phyloP scores from a whole-genome alignment of 2,888 invertebrate species.

The Caenorhabditis angaria region DNA sequence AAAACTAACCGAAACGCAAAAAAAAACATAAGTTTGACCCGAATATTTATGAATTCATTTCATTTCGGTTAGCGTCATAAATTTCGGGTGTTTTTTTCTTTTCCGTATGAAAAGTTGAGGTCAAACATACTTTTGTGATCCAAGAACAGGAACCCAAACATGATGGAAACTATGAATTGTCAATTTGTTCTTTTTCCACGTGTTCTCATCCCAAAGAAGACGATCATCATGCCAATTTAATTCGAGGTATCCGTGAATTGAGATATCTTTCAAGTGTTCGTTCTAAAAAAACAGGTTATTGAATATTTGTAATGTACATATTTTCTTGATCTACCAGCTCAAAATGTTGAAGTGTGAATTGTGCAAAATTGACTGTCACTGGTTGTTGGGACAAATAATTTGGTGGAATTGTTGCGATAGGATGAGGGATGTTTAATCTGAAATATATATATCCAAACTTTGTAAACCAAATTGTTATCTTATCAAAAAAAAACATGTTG shows the following conservation, averaged over 20 bases:
- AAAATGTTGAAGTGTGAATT: constrained; percentile 70
- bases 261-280: constrained; percentile 69
- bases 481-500: background rate
- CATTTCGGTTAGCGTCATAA: background rate
- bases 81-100: constrained; percentile 9
- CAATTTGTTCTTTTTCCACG: constrained; percentile 67
- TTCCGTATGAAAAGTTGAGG: constrained; percentile 12
- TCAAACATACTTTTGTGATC: constrained; percentile 54
- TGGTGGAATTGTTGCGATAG: constrained; percentile 71
- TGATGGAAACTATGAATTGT: constrained; percentile 68
- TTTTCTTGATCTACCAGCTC: constrained; percentile 66
- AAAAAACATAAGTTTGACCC: constrained; percentile 1
- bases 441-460: constrained; percentile 3
- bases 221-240: constrained; percentile 56
- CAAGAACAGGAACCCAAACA: constrained; percentile 69
- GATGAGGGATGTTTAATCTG: constrained; percentile 61
- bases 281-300: constrained; percentile 55
- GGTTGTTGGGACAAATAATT: constrained; percentile 57
- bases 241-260: constrained; percentile 61
- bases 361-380: constrained; percentile 62
- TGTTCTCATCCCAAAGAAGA: constrained; percentile 41
- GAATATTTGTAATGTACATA: too few relatives aligned
- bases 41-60: background rate
- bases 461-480: background rate
- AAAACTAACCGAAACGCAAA: background rate